Conservation (phyloP, 1,140 invertebrate genomes). For the Eufriesea mexicana region DNA sequence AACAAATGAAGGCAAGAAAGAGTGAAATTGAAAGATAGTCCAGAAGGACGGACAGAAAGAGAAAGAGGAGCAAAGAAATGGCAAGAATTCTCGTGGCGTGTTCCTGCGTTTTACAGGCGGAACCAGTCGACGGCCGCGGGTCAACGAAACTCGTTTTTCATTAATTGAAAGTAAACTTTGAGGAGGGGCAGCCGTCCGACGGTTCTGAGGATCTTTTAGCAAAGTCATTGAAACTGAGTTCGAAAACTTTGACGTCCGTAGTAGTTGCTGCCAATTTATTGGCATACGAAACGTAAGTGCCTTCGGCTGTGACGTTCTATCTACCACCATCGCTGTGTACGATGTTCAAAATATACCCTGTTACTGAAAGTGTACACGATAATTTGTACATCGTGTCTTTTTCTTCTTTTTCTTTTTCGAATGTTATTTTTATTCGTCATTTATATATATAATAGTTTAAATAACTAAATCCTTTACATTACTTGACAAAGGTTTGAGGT, state of each 20-base stretch:
- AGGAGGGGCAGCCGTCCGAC: constrained; percentile 35
- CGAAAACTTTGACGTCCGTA: constrained; percentile 50
- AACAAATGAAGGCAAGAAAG: constrained; percentile 29
- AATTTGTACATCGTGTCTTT: too few relatives aligned
- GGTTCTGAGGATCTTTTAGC: constrained; percentile 59
- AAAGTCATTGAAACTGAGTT: constrained; percentile 62
- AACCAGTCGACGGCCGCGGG: constrained; percentile 55
- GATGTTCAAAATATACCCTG: too few relatives aligned
- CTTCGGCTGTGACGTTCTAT: constrained; percentile 16
- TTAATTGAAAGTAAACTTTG: constrained; percentile 73
- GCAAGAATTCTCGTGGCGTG: constrained; percentile 39
- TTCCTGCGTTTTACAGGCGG: constrained; percentile 36
- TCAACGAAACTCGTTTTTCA: constrained; percentile 71
- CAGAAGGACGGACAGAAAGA: constrained; percentile 1
- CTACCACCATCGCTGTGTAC: too few relatives aligned
- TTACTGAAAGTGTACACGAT: too few relatives aligned
- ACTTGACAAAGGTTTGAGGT: too few relatives aligned
- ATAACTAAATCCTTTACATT: too few relatives aligned
- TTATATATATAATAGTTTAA: too few relatives aligned
- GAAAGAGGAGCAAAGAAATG: constrained; percentile 31
- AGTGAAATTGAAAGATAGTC: neutral
- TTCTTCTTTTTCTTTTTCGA: too few relatives aligned
- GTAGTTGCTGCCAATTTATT: constrained; percentile 49
- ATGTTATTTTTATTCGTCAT: neutral
- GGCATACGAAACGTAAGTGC: constrained; percentile 40